Evolutionary conservation across 2,888 invertebrate genomes (phyloP).

Genomic region (Scaptomyza caliginosa): DNA sequence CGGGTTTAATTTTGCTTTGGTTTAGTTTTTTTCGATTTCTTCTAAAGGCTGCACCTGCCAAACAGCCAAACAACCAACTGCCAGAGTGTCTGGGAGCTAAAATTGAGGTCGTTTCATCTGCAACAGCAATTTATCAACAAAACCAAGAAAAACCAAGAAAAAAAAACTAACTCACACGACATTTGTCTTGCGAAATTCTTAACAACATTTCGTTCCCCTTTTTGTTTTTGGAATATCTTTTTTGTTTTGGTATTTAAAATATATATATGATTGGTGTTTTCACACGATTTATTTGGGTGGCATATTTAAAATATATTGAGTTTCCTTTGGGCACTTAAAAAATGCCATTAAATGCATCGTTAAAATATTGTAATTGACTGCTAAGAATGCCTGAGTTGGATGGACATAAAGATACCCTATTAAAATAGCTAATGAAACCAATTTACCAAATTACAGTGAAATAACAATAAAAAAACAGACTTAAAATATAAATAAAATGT

Average conservation of each 20-base stretch:
- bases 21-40: background rate
- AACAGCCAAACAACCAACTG: constrained; percentile 15
- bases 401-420: background rate
- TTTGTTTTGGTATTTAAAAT: constrained; percentile 3
- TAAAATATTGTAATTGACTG: constrained; percentile 56
- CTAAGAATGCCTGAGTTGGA: background rate
- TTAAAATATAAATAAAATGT: constrained; percentile 43
- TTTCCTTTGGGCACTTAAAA: constrained; percentile 21
- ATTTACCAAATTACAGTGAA: constrained; percentile 55
- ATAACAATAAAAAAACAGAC: constrained; percentile 11
- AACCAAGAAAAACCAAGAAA: background rate
- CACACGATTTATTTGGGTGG: constrained; percentile 28
- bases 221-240: constrained; percentile 3
- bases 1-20: background rate
- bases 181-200: constrained; percentile 66
- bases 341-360: constrained; percentile 51
- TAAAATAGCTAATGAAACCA: constrained; percentile 52
- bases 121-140: constrained; percentile 61
- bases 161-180: constrained; percentile 35
- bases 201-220: background rate
- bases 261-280: constrained; percentile 31
- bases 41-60: constrained; percentile 53
- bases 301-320: constrained; percentile 17
- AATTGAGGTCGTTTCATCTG: constrained; percentile 63
- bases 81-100: constrained; percentile 5